Conservation (phyloP, 2,113 vertebrate genomes). For the Centropristis striata region DNA sequence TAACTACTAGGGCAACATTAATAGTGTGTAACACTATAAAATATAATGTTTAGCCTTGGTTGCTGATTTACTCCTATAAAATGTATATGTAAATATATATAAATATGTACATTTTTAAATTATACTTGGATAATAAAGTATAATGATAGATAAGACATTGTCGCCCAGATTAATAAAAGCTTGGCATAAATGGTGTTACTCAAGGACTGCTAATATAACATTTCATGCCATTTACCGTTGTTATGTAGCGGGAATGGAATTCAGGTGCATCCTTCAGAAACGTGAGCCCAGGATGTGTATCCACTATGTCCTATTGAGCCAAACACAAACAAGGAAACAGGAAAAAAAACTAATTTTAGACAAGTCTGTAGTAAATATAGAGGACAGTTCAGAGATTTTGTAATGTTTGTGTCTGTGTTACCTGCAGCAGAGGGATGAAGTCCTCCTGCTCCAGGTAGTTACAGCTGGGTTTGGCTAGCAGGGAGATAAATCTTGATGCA, state of each 20-base stretch:
- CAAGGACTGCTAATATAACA: neutral
- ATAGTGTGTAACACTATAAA: neutral
- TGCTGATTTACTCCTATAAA: neutral
- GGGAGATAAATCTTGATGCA: slow-evolving; percentile 91
- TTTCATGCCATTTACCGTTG: slow-evolving; percentile 88
- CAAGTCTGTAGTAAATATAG: neutral
- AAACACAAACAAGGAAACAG: slow-evolving; percentile 14
- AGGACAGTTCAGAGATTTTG: neutral
- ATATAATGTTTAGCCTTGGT: neutral
- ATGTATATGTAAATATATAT: too few species aligned
- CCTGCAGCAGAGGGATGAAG: slow-evolving; percentile 97
- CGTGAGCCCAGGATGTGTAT: slow-evolving; percentile 96
- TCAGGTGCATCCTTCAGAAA: slow-evolving; percentile 99
- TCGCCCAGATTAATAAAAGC: neutral
- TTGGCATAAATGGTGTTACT: neutral
- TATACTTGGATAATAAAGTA: neutral
- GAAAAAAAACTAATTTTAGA: neutral
- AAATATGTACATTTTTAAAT: neutral
- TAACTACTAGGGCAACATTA: neutral
- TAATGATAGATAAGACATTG: neutral
- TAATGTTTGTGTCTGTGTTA: slow-evolving; percentile 63
- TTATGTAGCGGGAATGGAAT: slow-evolving; percentile 99
- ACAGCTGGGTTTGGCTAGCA: slow-evolving; percentile 93
- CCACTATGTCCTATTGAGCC: slow-evolving; percentile 92
- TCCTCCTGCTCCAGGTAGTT: slow-evolving; percentile 95